phyloP scores from a whole-genome alignment of 1,140 invertebrate species.

The Drosophila melanica region DNA sequence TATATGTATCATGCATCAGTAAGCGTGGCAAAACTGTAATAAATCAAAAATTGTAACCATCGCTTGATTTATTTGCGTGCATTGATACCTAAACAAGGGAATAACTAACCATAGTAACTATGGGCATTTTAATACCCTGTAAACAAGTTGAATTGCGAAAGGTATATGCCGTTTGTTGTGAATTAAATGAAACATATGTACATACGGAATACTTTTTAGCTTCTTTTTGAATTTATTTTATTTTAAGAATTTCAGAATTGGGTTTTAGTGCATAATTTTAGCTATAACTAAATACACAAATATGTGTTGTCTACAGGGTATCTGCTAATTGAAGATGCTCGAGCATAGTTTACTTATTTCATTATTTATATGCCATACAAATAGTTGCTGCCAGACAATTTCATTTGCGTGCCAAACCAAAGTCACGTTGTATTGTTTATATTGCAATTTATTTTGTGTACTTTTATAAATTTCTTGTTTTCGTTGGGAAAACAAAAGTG shows the following conservation, averaged over 20 bases:
- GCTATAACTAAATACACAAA: no score
- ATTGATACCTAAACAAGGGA: slow-evolving; percentile 24
- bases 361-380: slow-evolving; percentile 45
- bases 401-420: slow-evolving; percentile 60
- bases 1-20: slow-evolving; percentile 20
- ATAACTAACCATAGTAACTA: slow-evolving; percentile 21
- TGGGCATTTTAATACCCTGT: slow-evolving; percentile 30
- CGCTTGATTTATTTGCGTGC: slow-evolving; percentile 43
- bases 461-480: slow-evolving; percentile 58
- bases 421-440: slow-evolving; percentile 61
- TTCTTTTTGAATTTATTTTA: no score
- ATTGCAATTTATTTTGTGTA: slow-evolving; percentile 52
- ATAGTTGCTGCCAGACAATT: slow-evolving; percentile 42
- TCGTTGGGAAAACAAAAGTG: slow-evolving; percentile 11
- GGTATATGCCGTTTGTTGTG: not conserved
- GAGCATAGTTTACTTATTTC: slow-evolving; percentile 10
- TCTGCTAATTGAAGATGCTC: not conserved
- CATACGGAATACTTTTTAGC: no score
- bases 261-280: no score
- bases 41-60: slow-evolving; percentile 43
- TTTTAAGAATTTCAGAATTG: no score
- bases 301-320: not conserved
- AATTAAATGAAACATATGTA: no score
- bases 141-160: not conserved
- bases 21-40: slow-evolving; percentile 34